A percentile compares a stretch with the other conserved stretches of the same genome.
Conservation (phyloP, 2,888 invertebrate genomes). For the Nowickia ferox region DNA sequence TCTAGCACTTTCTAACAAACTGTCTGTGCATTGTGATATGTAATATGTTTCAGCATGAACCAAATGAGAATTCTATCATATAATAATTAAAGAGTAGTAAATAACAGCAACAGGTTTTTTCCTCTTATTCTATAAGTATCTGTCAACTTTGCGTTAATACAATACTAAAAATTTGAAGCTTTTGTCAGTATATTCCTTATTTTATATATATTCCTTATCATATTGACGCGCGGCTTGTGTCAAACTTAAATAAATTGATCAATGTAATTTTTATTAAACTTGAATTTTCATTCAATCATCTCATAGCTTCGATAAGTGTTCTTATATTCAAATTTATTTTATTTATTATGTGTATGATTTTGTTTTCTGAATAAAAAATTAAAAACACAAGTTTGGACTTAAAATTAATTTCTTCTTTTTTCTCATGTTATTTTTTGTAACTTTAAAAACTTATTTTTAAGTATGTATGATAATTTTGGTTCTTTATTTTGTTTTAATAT, state of each 20-base stretch:
- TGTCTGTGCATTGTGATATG: too few relatives aligned
- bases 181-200: neutral
- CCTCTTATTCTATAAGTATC: too few relatives aligned
- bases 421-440: slow-evolving; percentile 2
- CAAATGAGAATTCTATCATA: too few relatives aligned
- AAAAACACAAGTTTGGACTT: slow-evolving; percentile 37
- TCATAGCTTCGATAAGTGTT: slow-evolving; percentile 52
- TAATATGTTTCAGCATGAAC: too few relatives aligned
- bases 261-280: slow-evolving; percentile 27
- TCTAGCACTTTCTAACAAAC: too few relatives aligned
- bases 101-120: too few relatives aligned
- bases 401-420: slow-evolving; percentile 57
- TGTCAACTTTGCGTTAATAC: too few relatives aligned
- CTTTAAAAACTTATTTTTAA: slow-evolving; percentile 46
- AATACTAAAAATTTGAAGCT: too few relatives aligned
- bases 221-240: neutral
- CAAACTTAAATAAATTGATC: slow-evolving; percentile 19
- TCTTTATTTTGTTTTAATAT: slow-evolving; percentile 68
- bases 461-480: slow-evolving; percentile 70
- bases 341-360: slow-evolving; percentile 29
- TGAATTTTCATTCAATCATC: slow-evolving; percentile 38
- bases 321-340: slow-evolving; percentile 28
- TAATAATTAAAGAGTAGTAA: too few relatives aligned
- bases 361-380: slow-evolving; percentile 6
- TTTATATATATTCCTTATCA: neutral